phyloP scores from a whole-genome alignment of 2,113 vertebrate genomes.

The Phycodurus eques region DNA sequence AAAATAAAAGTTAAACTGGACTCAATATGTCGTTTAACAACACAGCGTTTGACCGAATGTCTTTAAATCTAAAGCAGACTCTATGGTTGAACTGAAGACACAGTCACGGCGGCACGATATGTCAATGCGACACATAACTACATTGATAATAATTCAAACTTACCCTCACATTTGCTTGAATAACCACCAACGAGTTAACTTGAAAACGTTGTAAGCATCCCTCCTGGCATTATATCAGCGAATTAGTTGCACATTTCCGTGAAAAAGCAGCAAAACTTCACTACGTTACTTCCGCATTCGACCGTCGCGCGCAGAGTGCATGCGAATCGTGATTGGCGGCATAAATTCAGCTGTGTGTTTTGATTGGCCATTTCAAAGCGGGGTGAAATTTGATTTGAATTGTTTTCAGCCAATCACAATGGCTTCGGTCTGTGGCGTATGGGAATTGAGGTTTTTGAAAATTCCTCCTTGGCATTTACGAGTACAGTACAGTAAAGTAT shows the following conservation, averaged over 20 bases:
- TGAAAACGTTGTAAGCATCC: not conserved
- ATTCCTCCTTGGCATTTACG: too few relatives aligned
- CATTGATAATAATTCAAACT: conserved; percentile 12
- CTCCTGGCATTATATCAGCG: not conserved
- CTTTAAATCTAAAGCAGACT: not conserved
- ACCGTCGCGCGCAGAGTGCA: conserved; percentile 54
- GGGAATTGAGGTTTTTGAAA: too few relatives aligned
- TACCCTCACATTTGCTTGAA: conserved; percentile 5
- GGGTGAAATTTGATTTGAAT: conserved; percentile 13
- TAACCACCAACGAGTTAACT: not conserved
- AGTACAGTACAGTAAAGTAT: too few relatives aligned
- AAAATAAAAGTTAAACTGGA: not conserved
- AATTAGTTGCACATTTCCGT: not conserved
- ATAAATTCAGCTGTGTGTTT: not conserved
- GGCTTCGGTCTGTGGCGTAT: too few relatives aligned
- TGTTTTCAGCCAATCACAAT: not conserved
- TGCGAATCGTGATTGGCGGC: conserved; percentile 57
- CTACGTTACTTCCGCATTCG: conserved; percentile 51
- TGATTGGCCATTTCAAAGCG: conserved; percentile 34
- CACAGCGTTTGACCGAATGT: not conserved
- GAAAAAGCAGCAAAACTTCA: not conserved
- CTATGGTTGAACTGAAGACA: not conserved
- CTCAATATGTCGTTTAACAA: not conserved
- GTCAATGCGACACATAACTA: not conserved
- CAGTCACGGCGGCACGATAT: not conserved